Conservation (phyloP, 2,113 vertebrate genomes). For the Gorsachius goisagi region DNA sequence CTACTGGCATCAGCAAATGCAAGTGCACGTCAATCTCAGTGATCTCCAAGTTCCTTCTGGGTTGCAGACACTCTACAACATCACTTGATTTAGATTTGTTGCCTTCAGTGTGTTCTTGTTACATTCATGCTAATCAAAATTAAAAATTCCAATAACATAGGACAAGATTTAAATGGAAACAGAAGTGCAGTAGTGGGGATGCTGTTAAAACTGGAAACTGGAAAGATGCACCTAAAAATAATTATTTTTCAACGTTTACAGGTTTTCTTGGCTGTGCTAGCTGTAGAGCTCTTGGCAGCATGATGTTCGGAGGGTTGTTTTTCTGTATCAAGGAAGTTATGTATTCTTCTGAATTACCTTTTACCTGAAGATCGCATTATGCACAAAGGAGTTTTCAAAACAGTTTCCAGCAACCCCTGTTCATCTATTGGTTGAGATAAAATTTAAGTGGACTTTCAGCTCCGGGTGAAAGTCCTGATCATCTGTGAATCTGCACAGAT, state of each 20-base stretch:
- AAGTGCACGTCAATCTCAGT: not conserved
- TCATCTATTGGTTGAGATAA: not conserved
- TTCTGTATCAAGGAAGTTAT: not conserved
- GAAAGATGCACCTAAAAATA: not conserved
- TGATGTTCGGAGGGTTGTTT: not conserved
- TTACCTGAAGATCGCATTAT: not conserved
- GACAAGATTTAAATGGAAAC: not conserved
- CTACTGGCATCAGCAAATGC: not conserved
- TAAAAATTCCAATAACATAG: not conserved
- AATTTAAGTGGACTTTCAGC: not conserved
- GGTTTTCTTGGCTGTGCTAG: not conserved
- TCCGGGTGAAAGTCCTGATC: not conserved
- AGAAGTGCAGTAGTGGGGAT: not conserved
- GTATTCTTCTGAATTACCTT: not conserved
- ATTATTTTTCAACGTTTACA: not conserved
- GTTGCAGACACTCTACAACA: not conserved
- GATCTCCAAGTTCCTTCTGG: not conserved
- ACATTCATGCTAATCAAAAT: not conserved
- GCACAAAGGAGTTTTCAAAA: not conserved
- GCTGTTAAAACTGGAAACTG: not conserved
- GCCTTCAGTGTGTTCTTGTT: not conserved
- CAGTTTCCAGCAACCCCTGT: not conserved
- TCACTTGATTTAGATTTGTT: not conserved
- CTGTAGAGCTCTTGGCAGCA: not conserved
- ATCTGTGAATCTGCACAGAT: not conserved